phyloP scores from a whole-genome alignment of 2,888 invertebrate genomes.

The Synergus japonicus region DNA sequence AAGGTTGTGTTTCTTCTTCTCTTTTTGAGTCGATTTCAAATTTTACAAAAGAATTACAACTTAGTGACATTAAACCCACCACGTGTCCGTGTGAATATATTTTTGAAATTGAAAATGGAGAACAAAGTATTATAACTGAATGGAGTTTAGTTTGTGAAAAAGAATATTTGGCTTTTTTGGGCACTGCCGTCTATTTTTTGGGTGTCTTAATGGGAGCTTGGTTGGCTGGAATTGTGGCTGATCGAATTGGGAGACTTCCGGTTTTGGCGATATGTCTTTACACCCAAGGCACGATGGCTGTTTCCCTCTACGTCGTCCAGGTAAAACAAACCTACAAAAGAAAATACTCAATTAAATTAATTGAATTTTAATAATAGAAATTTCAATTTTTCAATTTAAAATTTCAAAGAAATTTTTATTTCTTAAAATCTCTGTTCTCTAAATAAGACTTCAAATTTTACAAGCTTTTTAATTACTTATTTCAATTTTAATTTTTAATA shows the following conservation, averaged over 20 bases:
- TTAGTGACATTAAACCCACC: constrained; percentile 41
- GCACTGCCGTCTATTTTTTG: constrained; percentile 73
- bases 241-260: constrained; percentile 76
- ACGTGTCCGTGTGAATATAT: constrained; percentile 57
- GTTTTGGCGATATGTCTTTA: constrained; percentile 76
- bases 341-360: too few species aligned
- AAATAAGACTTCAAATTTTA: too few species aligned
- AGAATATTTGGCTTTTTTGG: constrained; percentile 68
- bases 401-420: too few species aligned
- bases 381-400: too few species aligned
- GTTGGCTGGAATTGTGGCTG: constrained; percentile 74
- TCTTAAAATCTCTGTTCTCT: too few species aligned
- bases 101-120: constrained; percentile 63
- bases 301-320: constrained; percentile 70
- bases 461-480: too few species aligned
- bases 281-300: constrained; percentile 73
- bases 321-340: constrained; percentile 50
- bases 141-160: constrained; percentile 76
- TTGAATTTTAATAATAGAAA: too few species aligned
- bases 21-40: constrained; percentile 38
- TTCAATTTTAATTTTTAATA: too few species aligned
- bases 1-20: constrained; percentile 55
- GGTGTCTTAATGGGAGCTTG: constrained; percentile 77
- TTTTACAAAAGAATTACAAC: constrained; percentile 54
- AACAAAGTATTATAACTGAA: constrained; percentile 70